Evolutionary conservation across 2,888 invertebrate genomes (phyloP), one percentile per base, ranked within the genome.

Genomic region (Ceraclea dissimilis): DNA sequence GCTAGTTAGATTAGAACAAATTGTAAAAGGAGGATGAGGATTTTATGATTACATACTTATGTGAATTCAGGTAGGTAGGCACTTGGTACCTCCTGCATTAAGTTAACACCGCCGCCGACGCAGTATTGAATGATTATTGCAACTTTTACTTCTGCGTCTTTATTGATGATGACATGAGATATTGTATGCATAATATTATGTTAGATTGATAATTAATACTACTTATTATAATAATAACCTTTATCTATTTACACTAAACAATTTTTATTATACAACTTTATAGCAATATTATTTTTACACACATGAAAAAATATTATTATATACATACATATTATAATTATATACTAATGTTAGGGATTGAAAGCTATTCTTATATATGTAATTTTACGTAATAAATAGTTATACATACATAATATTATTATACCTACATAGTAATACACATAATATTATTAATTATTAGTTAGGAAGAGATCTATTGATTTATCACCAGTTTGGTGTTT

Each of bases 1-100:
- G 26, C 26, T 56, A 49, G 59, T 56, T 59, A 59, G 59, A 34
- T 55, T 61, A 59, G 54, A 51, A 34, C 50, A 47, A 21, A 22
- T 48, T 51, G 51, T 46, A 39, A 54, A 34, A 39, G 26, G 44
- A 54, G 34, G 31, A 54, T 53, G n/a, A n/a, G n/a, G n/a, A n/a
- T n/a, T n/a, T n/a, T n/a, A n/a, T n/a, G n/a, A n/a, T n/a, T n/a
- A n/a, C n/a, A n/a, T n/a, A n/a, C n/a, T n/a, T n/a, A n/a, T n/a
- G n/a, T n/a, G n/a, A n/a, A n/a, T n/a, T n/a, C n/a, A n/a, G n/a
- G n/a, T n/a, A n/a, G n/a, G n/a, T n/a, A n/a, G n/a, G n/a, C n/a
- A n/a, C n/a, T n/a, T n/a, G n/a, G n/a, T n/a, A n/a, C n/a, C n/a
- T n/a, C n/a, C n/a, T n/a, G n/a, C n/a, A n/a, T n/a, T n/a, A n/a